Evolutionary conservation across 2,888 invertebrate species (phyloP), one percentile per base, ranked within the genome.

Genomic region (Cryptus viduatorius): DNA sequence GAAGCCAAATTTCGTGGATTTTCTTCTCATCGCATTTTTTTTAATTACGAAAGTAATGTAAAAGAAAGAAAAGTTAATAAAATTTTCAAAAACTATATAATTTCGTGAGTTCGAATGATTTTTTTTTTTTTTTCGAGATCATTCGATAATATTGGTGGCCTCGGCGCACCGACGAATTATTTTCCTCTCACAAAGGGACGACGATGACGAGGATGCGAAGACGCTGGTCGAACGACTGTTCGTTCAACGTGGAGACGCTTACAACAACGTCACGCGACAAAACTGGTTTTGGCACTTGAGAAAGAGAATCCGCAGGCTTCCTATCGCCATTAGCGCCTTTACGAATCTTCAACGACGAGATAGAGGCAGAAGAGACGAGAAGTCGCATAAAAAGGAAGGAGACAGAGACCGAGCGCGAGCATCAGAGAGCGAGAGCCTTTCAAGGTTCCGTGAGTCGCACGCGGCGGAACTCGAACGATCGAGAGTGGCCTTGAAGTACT

Each of bases 211-310:
- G 44, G 12, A 69, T n/a, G 37, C 56, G 48, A n/a, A 37, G 61
- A 61, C 37, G 37, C 61, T 14, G 61, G 37, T 56, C 56, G 56
- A 56, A 24, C 56, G 56, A 56, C 29, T 61, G 31, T 61, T 29
- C 59, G 14, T 14, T 29, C 59, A n/a, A n/a, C 59, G 31, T 8
- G 19, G 59, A 46, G 59, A 31, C 37, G 46, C 59, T 73, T 16
- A 29, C 59, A 42, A 61, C 8, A 71, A 53, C 72, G 79, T 82
- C 82, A 73, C 79, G 68, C 44, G 79, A 65, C 65, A 37, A 78
- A 82, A 83, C 82, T 83, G 79, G 82, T 83, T 83, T 83, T n/a
- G 82, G 69, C 72, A 44, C 73, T 69, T 69, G 73, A n/a, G 48
- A 37, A 53, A 71, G 56, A 53, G 64, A 37, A 67, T 68, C 37